Base-by-base conservation (phyloP, 2,888 invertebrate genomes). In the Anorthoa munda region DNA sequence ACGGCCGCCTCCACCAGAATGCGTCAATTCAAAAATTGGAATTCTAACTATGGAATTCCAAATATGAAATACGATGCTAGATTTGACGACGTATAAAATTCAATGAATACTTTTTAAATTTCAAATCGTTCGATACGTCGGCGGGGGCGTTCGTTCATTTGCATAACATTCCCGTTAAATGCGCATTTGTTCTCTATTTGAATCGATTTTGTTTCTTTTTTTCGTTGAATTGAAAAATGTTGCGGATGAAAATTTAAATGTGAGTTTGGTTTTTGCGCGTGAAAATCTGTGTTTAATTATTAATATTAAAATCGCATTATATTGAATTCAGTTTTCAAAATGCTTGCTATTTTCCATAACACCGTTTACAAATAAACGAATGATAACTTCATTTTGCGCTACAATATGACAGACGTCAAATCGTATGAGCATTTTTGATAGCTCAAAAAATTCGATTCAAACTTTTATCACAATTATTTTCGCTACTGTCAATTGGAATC, bases 51-150 rank as follows among this genome's bases (percentile, higher is more conserved):
- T 66, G 85, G 84, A 85, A 88, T 88, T 73, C 68, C 73, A 68
- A 82, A 83, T 88, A 88, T 86, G 86, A 87, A 88, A 86, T 84
- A 66, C 81, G 76, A 72, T 53, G 64, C 76, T 79, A 67, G 77
- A 84, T 81, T 84, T 83, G 73, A 77, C 82, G 73, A 81, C 66
- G 81, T 84, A 88, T 85, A 80, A 81, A 88, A 88, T 86, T 86
- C 79, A 84, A 84, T 80, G 80, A 87, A 88, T 87, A 81, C 84
- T 86, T 89, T 87, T 84, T 72, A 87, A 88, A 87, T 84, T 88
- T 87, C 68, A 87, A 89, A 88, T 85, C 81, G 79, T 86, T 85
- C 83, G 77, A 86, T 85, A 83, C 86, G 82, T 81, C 71, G 76
- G 61, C 79, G 53, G 71, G 64, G 69, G 80, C 76, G 50, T 74